Evolutionary conservation across 2,797 vertebrate species (phyloP).

Genomic region (Cygnus olor): DNA sequence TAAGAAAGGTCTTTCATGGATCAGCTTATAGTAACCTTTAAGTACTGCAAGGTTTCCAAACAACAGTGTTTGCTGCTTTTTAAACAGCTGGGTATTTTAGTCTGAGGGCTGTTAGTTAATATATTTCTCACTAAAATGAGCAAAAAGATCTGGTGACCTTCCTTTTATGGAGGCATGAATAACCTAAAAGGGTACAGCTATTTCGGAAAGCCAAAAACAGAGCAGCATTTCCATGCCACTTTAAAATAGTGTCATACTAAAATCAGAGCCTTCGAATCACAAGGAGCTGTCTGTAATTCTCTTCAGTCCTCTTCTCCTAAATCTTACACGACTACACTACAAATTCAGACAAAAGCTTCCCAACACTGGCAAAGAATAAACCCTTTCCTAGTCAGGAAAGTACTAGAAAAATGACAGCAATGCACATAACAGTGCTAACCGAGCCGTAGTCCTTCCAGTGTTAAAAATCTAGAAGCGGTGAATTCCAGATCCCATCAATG

Average conservation of each 20-base stretch:
- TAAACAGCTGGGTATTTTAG: neutral
- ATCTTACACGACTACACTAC: neutral
- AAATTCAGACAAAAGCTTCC: neutral
- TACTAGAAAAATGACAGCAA: neutral
- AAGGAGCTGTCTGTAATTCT: neutral
- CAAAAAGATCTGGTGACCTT: neutral
- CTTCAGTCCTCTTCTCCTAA: neutral
- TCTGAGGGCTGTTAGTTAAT: neutral
- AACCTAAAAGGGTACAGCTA: neutral
- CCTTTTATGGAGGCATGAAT: neutral
- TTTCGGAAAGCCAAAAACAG: neutral
- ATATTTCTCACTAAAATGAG: neutral
- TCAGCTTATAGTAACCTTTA: neutral
- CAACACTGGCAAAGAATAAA: neutral
- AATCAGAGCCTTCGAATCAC: neutral
- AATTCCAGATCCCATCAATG: neutral
- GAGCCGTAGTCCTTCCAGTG: accelerated
- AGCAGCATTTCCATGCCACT: neutral
- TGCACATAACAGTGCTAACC: accelerated
- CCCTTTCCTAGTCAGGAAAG: neutral
- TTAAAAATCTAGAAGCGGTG: neutral
- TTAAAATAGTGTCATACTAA: neutral
- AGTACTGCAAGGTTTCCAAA: neutral
- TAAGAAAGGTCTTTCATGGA: neutral
- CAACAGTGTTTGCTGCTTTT: neutral